Conservation (phyloP, 2,113 vertebrate genomes). For the Plecotus auritus region DNA sequence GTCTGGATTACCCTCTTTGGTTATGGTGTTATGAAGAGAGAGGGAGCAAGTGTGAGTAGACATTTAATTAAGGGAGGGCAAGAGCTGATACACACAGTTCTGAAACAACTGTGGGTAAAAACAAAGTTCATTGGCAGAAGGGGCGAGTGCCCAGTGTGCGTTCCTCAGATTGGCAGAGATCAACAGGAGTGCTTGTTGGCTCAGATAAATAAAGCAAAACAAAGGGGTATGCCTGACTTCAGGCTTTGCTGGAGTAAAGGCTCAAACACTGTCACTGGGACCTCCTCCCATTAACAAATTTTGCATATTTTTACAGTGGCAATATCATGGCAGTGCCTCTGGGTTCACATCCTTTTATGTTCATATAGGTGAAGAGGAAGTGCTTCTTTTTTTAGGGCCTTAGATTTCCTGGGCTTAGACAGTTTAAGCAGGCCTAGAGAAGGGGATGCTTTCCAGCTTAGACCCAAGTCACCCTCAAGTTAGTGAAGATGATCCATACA, state of each 20-base stretch:
- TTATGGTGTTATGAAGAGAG: background rate
- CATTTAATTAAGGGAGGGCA: background rate
- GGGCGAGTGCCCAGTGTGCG: too few species aligned
- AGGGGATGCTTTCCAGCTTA: background rate
- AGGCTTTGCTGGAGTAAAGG: background rate
- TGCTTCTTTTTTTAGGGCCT: background rate
- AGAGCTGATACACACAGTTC: background rate
- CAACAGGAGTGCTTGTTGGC: background rate
- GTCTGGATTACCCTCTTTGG: background rate
- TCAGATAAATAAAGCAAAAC: background rate
- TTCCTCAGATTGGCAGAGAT: background rate
- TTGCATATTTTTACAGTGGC: background rate
- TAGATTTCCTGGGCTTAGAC: background rate
- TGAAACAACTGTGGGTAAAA: background rate
- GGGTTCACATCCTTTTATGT: background rate
- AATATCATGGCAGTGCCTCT: background rate
- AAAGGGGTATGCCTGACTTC: background rate
- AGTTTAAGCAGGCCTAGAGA: background rate
- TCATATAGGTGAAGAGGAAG: background rate
- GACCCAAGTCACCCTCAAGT: background rate
- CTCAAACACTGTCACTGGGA: background rate
- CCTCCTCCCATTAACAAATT: background rate
- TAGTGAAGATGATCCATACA: background rate
- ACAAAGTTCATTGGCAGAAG: background rate
- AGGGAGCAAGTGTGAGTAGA: background rate